Evolutionary conservation across 23 tunicate species (phyloP).

Genomic region (Halocynthia roretzi): DNA sequence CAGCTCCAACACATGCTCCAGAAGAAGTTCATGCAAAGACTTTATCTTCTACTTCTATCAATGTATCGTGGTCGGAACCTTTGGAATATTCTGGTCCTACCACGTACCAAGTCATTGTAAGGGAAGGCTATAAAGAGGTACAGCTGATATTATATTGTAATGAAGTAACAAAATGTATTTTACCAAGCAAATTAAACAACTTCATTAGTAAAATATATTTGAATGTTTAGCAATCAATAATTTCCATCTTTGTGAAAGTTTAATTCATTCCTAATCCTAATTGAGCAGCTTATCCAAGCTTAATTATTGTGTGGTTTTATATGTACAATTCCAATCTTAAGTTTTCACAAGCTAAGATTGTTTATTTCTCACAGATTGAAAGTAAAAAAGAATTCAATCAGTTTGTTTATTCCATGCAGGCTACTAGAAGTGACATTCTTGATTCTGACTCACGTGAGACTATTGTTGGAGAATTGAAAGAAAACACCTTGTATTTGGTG

Average conservation of each 20-base stretch:
- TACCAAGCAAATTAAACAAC: background rate
- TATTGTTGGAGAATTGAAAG: constrained; percentile 32
- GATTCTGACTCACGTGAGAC: background rate
- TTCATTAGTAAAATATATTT: no score
- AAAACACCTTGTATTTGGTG: constrained; percentile 30
- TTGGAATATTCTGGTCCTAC: constrained; percentile 33
- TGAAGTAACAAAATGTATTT: background rate
- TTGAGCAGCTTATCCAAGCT: no score
- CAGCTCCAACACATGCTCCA: constrained; percentile 49
- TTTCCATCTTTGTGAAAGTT: no score
- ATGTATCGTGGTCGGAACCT: constrained; percentile 61
- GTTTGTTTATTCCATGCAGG: background rate
- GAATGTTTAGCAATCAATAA: no score
- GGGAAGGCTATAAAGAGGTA: background rate
- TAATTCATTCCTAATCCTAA: no score
- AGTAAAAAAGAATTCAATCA: background rate
- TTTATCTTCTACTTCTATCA: constrained; percentile 46
- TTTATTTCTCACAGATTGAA: no score
- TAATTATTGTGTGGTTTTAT: no score
- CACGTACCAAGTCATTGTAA: constrained; percentile 25
- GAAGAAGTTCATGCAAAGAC: constrained; percentile 27
- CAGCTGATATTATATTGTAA: background rate
- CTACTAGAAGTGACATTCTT: constrained; percentile 13
- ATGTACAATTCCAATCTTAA: no score
- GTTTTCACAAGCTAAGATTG: no score